Evolutionary conservation across 2,888 invertebrate genomes (phyloP), one percentile per base, ranked within the genome.

Genomic region (Drosophila trichaetosa): DNA sequence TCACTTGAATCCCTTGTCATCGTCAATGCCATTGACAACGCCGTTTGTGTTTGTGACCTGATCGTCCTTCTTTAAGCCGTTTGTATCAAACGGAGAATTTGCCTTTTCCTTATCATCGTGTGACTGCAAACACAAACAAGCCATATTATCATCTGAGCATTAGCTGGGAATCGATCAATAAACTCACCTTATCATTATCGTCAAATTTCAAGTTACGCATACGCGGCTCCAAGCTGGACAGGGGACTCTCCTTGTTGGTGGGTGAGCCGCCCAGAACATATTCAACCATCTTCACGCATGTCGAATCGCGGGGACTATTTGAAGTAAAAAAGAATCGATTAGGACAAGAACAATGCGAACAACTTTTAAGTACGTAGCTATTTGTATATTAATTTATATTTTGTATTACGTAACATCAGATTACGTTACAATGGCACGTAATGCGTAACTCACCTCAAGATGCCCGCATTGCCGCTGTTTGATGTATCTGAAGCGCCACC

Each of bases 271-370:
- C 97, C 89, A 99, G 95, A 70, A 99, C 99, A 93, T 99, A 99
- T 94, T 99, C 99, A 63, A 99, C 99, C 98, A 99, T 99, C 95
- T 99, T 99, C 84, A 98, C 98, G 82, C 96, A 95, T 73, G 97
- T 97, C 83, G 98, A 97, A 93, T 98, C 97, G 77, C 97, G 95
- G 53, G 98, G 97, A 54, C 97, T 97, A 83, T 95, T 94, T 89
- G 7, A 18, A n/a, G 16, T 21, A 16, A 64, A n/a, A 62, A 24
- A 16, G 13, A n/a, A 11, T 11, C 4, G 21, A 4, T 46, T 16
- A 16, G 36, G 1, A 49, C 13, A 48, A 34, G 3, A 13, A 6
- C 1, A 40, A 31, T n/a, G 13, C 18, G 2, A 11, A 46, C 3
- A 13, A 21, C 7, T 21, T 21, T 13, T 21, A 21, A 21, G 6